Evolutionary conservation across 2,113 vertebrate species (phyloP).

Genomic region (Ageneiosus marmoratus): DNA sequence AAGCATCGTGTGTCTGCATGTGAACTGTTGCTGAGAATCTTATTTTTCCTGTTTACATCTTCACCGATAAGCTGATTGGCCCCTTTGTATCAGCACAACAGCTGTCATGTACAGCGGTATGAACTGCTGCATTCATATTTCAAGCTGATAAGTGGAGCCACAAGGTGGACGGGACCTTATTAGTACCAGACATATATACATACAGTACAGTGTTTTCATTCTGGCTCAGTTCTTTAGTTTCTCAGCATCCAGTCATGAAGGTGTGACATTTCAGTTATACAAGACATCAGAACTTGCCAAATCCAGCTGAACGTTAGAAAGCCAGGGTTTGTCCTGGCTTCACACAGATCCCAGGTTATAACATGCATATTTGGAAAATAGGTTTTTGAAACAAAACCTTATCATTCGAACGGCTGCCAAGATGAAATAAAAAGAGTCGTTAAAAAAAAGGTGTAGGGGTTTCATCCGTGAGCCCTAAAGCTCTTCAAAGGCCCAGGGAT

Average conservation of each 20-base stretch:
- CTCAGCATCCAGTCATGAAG: constrained; percentile 27
- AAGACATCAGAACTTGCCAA: constrained; percentile 14
- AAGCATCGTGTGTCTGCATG: not conserved
- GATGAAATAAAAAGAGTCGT: constrained; percentile 35
- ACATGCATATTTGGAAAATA: constrained; percentile 43
- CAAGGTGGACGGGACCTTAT: not conserved
- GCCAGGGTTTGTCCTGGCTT: constrained; percentile 31
- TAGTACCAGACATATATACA: not conserved
- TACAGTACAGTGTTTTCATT: not conserved
- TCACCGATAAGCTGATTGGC: not conserved
- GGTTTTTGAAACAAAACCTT: constrained; percentile 43
- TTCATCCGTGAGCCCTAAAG: constrained; percentile 29
- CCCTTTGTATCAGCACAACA: not conserved
- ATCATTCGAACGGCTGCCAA: constrained; percentile 38
- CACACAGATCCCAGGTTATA: constrained; percentile 36
- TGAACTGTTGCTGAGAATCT: too few species aligned
- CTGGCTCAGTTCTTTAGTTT: not conserved
- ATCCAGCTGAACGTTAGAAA: constrained; percentile 23
- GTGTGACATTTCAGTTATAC: constrained; percentile 15
- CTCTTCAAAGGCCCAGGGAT: constrained; percentile 10
- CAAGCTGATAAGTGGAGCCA: not conserved
- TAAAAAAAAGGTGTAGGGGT: constrained; percentile 23
- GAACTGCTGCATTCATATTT: not conserved
- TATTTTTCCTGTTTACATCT: not conserved
- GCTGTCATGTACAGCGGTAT: not conserved